These are phyloP conservation scores for Pachyuromys duprasi DNA, from an alignment of 2,797 vertebrate species.

Conservation along the genomic window DNA sequence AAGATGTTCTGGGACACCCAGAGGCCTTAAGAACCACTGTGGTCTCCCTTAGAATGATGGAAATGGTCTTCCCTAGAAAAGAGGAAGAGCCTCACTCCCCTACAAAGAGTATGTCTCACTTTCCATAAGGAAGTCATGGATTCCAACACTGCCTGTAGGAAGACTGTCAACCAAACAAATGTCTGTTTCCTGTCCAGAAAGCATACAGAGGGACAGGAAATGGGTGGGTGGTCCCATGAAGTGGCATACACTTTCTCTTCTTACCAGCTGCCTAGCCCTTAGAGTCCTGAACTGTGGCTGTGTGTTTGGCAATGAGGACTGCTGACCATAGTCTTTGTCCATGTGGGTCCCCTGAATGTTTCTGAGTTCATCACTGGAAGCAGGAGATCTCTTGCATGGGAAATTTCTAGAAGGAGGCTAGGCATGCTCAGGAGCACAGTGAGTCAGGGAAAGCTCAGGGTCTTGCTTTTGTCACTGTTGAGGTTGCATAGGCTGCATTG, in stretches of 20 bases:
- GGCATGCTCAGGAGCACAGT: accelerated
- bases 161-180: background rate
- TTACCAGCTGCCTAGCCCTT: background rate
- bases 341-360: accelerated
- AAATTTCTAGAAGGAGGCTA: accelerated
- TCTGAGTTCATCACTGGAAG: background rate
- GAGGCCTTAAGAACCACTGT: too few species aligned
- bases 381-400: accelerated
- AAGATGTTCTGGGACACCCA: background rate
- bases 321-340: background rate
- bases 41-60: too few species aligned
- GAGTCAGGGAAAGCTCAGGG: background rate
- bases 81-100: accelerated
- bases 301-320: accelerated
- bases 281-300: background rate
- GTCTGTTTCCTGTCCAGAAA: too few species aligned
- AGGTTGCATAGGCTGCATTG: too few species aligned
- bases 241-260: background rate
- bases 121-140: background rate
- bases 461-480: background rate
- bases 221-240: accelerated
- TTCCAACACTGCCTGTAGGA: background rate
- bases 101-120: background rate
- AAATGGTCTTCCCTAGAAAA: too few species aligned
- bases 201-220: background rate